phyloP scores from a whole-genome alignment of 2,113 vertebrate species.

The Mustela nigripes region DNA sequence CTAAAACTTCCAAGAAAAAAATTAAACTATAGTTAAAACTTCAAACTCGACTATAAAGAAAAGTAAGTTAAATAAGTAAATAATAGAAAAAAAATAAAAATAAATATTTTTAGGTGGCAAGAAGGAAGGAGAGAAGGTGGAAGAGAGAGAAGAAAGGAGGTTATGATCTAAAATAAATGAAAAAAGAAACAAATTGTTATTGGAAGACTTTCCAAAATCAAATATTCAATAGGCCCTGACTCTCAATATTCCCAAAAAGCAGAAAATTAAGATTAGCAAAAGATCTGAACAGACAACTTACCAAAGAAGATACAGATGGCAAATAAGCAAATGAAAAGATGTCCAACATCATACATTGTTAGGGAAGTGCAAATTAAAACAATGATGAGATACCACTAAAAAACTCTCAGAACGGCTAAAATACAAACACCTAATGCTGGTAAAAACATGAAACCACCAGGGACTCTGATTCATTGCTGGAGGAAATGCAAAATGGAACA shows the following conservation, averaged over 20 bases:
- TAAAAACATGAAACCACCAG: background rate
- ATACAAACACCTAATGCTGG: background rate
- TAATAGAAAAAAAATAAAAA: background rate
- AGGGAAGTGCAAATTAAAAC: background rate
- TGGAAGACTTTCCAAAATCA: constrained; percentile 11
- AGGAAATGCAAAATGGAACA: background rate
- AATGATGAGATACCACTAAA: background rate
- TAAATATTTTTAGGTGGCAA: background rate
- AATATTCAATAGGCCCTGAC: background rate
- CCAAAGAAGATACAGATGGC: background rate
- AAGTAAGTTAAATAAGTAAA: background rate
- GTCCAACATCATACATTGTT: background rate
- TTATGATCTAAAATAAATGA: background rate
- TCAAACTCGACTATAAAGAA: background rate
- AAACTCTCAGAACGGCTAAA: background rate
- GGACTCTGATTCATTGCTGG: background rate
- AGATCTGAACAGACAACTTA: background rate
- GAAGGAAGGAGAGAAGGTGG: background rate
- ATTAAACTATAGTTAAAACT: constrained; percentile 29
- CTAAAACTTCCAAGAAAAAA: constrained; percentile 16
- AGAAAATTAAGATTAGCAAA: constrained; percentile 2
- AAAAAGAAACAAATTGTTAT: background rate
- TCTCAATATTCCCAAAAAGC: background rate
- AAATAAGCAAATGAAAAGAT: background rate
- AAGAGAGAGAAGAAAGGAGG: background rate